These are phyloP conservation scores for Spodoptera frugiperda DNA, from an alignment of 1,140 invertebrate genomes.

Conservation along the genomic window DNA sequence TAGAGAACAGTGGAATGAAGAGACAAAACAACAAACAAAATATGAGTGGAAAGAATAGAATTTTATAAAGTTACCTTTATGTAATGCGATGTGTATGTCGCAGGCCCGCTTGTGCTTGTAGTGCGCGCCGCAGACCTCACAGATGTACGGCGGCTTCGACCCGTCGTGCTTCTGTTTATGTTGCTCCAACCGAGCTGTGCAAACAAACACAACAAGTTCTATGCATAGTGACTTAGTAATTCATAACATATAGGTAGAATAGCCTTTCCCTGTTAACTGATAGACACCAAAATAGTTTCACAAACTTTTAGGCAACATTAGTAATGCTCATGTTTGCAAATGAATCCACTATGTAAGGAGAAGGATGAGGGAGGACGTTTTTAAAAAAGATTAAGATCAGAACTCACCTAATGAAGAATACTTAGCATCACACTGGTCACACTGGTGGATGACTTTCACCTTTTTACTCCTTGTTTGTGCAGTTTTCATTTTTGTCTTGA, in stretches of 20 bases:
- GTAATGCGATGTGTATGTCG: conserved; percentile 89
- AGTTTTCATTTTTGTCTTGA: conserved; percentile 45
- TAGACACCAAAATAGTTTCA: too few relatives aligned
- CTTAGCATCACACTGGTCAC: conserved; percentile 77
- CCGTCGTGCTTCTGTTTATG: conserved; percentile 81
- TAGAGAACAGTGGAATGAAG: too few relatives aligned
- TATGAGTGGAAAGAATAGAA: too few relatives aligned
- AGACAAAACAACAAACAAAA: too few relatives aligned
- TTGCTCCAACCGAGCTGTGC: conserved; percentile 75
- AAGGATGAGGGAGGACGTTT: too few relatives aligned
- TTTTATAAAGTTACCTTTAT: conserved; percentile 83
- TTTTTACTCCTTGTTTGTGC: conserved; percentile 59
- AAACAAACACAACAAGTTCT: conserved; percentile 17
- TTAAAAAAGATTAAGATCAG: too few relatives aligned
- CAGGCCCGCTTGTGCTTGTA: conserved; percentile 89
- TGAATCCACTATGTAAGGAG: too few relatives aligned
- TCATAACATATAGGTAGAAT: too few relatives aligned
- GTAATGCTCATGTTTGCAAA: too few relatives aligned
- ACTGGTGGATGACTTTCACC: conserved; percentile 69
- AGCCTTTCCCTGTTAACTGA: too few relatives aligned
- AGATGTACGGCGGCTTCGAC: conserved; percentile 83
- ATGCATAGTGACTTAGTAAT: too few relatives aligned
- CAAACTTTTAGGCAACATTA: too few relatives aligned
- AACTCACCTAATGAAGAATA: conserved; percentile 73
- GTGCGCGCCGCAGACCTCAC: conserved; percentile 88